phyloP scores from a whole-genome alignment of 2,113 vertebrate species.

The Ancistrus triradiatus region DNA sequence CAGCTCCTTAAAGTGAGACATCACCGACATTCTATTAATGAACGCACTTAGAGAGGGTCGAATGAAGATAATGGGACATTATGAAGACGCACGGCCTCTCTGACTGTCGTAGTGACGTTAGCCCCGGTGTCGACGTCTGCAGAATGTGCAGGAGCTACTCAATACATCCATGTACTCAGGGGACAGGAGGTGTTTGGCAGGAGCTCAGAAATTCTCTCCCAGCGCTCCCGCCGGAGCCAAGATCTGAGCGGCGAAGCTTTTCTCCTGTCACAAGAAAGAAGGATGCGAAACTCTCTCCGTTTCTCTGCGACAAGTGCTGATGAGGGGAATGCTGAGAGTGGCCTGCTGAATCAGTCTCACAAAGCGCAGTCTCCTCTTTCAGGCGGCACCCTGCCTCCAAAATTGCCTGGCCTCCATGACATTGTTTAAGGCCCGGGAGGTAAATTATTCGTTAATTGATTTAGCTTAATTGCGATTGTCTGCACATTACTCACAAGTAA shows the following conservation, averaged over 20 bases:
- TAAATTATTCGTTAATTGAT: too few species aligned
- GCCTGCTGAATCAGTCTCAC: slow-evolving; percentile 40
- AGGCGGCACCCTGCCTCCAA: slow-evolving; percentile 24
- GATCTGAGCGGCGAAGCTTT: slow-evolving; percentile 55
- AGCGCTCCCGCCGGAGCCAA: slow-evolving; percentile 57
- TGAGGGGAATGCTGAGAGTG: slow-evolving; percentile 38
- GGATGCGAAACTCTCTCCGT: slow-evolving; percentile 53
- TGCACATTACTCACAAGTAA: too few species aligned
- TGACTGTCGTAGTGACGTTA: slow-evolving; percentile 53
- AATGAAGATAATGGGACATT: too few species aligned
- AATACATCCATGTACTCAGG: slow-evolving; percentile 41
- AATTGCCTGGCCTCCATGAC: not conserved
- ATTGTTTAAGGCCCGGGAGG: too few species aligned
- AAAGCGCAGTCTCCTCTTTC: slow-evolving; percentile 55
- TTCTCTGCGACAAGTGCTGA: slow-evolving; percentile 58
- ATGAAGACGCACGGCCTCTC: too few species aligned
- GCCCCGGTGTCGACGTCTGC: slow-evolving; percentile 47
- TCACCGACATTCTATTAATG: too few species aligned
- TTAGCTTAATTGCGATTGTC: too few species aligned
- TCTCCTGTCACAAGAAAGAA: slow-evolving; percentile 61
- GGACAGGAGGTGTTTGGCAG: slow-evolving; percentile 48
- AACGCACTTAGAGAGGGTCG: too few species aligned
- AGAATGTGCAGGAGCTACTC: slow-evolving; percentile 11
- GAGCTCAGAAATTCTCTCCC: slow-evolving; percentile 54
- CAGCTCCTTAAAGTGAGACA: too few species aligned